Evolutionary conservation across 2,888 invertebrate species (phyloP).

Genomic region (Unio delphinus): DNA sequence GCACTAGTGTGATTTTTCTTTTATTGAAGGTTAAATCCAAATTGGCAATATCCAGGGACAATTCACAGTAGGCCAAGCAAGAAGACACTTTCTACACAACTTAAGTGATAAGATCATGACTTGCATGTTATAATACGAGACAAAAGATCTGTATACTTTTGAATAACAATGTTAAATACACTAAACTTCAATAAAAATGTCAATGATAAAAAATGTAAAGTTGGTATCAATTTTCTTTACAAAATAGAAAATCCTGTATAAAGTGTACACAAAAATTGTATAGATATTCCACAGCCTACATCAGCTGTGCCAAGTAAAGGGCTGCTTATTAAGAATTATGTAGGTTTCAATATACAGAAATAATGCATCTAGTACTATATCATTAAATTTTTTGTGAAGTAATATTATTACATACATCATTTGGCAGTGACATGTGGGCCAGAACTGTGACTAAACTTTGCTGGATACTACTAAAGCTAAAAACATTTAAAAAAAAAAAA

Average conservation of each 20-base stretch:
- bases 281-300: too few relatives aligned
- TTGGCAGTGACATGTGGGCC: not conserved
- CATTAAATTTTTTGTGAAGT: not conserved
- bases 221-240: conserved; percentile 32
- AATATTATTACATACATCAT: conserved; percentile 11
- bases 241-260: conserved; percentile 17
- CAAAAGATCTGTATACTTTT: conserved; percentile 3
- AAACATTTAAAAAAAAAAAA: conserved; percentile 10
- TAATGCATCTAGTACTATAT: too few relatives aligned
- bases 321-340: too few relatives aligned
- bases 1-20: conserved; percentile 35
- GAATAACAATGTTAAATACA: conserved; percentile 13
- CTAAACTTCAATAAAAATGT: conserved; percentile 20
- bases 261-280: too few relatives aligned
- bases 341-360: too few relatives aligned
- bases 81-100: conserved; percentile 25
- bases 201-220: conserved; percentile 19
- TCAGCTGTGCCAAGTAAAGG: too few relatives aligned
- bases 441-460: conserved; percentile 6
- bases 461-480: conserved; percentile 11
- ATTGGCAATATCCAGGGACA: conserved; percentile 55
- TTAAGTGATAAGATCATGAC: conserved; percentile 1
- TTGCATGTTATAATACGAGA: too few relatives aligned
- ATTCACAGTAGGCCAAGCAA: conserved; percentile 34
- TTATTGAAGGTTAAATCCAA: conserved; percentile 55